Percentiles rank a stretch among this genome's conserved stretches.
These are phyloP conservation scores for Orchesella flavescens DNA, from an alignment of 2,888 invertebrate species.

Conservation along the genomic window DNA sequence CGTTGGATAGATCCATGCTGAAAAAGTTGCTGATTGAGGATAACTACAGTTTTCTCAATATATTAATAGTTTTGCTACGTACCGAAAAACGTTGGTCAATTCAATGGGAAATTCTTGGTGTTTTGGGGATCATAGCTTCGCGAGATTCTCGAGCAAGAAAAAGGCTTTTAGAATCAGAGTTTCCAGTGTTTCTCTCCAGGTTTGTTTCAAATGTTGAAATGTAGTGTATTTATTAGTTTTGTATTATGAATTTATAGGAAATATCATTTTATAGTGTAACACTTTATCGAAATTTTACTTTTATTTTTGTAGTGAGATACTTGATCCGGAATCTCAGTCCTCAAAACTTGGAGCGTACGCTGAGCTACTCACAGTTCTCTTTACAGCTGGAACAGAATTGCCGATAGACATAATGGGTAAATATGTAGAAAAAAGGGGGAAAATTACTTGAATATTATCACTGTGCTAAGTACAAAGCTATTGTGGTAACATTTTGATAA, in stretches of 20 bases:
- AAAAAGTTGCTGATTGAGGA: slow-evolving; percentile 17
- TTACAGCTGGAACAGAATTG: slow-evolving; percentile 10
- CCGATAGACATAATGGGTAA: slow-evolving; percentile 20
- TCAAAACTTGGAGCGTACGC: slow-evolving; percentile 23
- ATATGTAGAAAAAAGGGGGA: too few species aligned
- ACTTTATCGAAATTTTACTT: too few species aligned
- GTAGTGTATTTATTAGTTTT: too few species aligned
- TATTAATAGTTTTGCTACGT: neutral
- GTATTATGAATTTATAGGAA: neutral
- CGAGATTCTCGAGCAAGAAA: slow-evolving; percentile 10
- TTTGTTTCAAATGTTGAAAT: too few species aligned
- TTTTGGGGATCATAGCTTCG: slow-evolving; percentile 20
- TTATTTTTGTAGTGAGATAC: neutral
- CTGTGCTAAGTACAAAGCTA: neutral
- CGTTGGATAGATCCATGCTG: neutral
- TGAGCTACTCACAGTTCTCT: slow-evolving; percentile 31
- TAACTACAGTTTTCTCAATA: neutral
- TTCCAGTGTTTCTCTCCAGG: slow-evolving; percentile 13
- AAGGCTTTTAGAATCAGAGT: slow-evolving; percentile 25
- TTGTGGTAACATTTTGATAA: neutral
- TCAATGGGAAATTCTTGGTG: slow-evolving; percentile 29
- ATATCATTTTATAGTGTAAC: too few species aligned
- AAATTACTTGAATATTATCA: too few species aligned
- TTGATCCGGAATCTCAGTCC: neutral
- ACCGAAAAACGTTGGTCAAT: slow-evolving; percentile 29